Percentiles rank a stretch among this genome's conserved stretches.
Evolutionary conservation across 2,113 vertebrate species (phyloP).

Genomic region (Pionites leucogaster): DNA sequence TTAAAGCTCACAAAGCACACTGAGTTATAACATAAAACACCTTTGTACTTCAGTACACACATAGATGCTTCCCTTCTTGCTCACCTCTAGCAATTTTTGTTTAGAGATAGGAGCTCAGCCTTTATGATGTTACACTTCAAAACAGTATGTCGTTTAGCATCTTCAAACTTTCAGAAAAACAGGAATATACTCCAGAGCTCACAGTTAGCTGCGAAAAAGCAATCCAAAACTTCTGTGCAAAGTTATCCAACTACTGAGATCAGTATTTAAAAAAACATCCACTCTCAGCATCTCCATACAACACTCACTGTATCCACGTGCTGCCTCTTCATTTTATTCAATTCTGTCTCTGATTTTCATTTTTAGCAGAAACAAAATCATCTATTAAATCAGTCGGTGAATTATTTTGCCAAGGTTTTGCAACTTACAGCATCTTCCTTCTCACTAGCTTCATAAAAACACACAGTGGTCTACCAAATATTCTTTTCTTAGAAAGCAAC

Average conservation of each 20-base stretch:
- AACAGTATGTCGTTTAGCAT: not conserved
- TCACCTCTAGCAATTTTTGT: conserved; percentile 12
- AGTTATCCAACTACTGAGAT: not conserved
- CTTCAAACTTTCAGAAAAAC: not conserved
- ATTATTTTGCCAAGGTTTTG: not conserved
- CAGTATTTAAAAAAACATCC: not conserved
- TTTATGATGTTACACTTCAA: not conserved
- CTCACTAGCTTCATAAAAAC: not conserved
- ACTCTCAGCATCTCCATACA: not conserved
- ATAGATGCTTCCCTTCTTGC: not conserved
- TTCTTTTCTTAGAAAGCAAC: not conserved
- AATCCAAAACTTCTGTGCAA: not conserved
- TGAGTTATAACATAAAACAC: not conserved
- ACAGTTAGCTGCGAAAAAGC: not conserved
- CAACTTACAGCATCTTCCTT: not conserved
- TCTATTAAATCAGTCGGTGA: not conserved
- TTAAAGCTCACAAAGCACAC: not conserved
- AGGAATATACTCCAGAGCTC: not conserved
- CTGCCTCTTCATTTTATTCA: not conserved
- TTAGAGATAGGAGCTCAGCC: not conserved
- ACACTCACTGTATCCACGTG: not conserved
- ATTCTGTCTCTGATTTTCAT: not conserved
- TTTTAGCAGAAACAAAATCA: not conserved
- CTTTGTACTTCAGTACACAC: not conserved
- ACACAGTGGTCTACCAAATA: not conserved